A percentile compares a stretch with the other conserved stretches of the same genome.
These are phyloP conservation scores for Aphodius sticticus DNA, from an alignment of 2,888 invertebrate genomes.

Conservation along the genomic window DNA sequence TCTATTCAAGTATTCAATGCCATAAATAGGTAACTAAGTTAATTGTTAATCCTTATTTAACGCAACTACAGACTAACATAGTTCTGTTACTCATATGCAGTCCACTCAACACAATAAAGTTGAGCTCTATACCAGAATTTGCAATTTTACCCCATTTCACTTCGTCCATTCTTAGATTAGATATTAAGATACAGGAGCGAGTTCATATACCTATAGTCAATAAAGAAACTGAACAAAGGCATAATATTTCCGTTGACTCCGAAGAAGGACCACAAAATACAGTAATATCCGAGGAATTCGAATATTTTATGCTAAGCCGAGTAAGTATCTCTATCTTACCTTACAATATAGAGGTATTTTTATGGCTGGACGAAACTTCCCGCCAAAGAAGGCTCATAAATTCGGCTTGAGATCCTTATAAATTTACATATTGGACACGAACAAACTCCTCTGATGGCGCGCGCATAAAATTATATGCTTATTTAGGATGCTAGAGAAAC, in stretches of 20 bases:
- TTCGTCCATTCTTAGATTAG: too few species aligned
- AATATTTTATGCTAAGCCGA: not conserved
- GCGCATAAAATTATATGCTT: slow-evolving; percentile 4
- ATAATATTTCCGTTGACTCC: not conserved
- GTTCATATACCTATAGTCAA: not conserved
- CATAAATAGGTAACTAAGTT: too few species aligned
- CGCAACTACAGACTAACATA: too few species aligned
- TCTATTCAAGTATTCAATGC: too few species aligned
- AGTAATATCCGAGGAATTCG: not conserved
- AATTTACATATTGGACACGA: not conserved
- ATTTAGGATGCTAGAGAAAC: not conserved
- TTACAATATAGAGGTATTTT: not conserved
- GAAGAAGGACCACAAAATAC: not conserved
- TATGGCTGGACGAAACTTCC: not conserved
- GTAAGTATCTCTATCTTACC: not conserved
- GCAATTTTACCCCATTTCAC: too few species aligned
- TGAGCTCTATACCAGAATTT: too few species aligned
- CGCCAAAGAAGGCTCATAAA: not conserved
- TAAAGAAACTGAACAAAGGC: not conserved
- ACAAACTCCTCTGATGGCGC: not conserved
- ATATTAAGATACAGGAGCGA: too few species aligned
- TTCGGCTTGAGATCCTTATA: not conserved
- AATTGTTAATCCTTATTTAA: too few species aligned
- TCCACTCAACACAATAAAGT: too few species aligned
- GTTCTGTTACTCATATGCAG: too few species aligned